These are phyloP conservation scores for Passer montanus DNA, from an alignment of 2,113 vertebrate species.

Conservation along the genomic window DNA sequence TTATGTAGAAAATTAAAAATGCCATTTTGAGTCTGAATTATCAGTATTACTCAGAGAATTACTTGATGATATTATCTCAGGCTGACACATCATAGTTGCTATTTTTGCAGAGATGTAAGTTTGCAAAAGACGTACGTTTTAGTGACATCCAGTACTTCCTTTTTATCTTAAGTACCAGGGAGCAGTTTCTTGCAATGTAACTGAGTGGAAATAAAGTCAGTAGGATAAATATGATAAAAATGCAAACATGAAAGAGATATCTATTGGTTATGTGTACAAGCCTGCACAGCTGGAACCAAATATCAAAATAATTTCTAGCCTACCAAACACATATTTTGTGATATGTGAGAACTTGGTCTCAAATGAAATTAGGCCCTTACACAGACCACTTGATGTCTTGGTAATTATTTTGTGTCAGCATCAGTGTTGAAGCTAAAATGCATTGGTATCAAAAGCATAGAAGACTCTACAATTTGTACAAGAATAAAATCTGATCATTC, in stretches of 20 bases:
- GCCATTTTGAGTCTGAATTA: not conserved
- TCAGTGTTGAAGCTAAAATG: not conserved
- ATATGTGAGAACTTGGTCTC: not conserved
- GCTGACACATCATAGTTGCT: not conserved
- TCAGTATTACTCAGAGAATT: constrained; percentile 12
- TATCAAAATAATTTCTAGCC: not conserved
- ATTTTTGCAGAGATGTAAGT: not conserved
- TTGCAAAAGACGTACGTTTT: not conserved
- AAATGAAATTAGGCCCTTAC: not conserved
- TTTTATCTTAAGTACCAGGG: not conserved
- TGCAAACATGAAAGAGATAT: not conserved
- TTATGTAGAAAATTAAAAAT: constrained; percentile 29
- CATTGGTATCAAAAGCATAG: not conserved
- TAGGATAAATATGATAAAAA: not conserved
- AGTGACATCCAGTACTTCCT: not conserved
- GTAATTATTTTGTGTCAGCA: not conserved
- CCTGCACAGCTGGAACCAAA: not conserved
- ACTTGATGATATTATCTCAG: not conserved
- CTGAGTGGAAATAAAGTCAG: not conserved
- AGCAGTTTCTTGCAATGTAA: not conserved
- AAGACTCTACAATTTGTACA: not conserved
- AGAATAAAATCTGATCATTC: not conserved
- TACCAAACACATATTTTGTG: not conserved
- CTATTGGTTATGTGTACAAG: not conserved
- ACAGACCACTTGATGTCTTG: not conserved